Evolutionary conservation across 2,797 vertebrate genomes (phyloP).

Genomic region (Lepus townsendii): DNA sequence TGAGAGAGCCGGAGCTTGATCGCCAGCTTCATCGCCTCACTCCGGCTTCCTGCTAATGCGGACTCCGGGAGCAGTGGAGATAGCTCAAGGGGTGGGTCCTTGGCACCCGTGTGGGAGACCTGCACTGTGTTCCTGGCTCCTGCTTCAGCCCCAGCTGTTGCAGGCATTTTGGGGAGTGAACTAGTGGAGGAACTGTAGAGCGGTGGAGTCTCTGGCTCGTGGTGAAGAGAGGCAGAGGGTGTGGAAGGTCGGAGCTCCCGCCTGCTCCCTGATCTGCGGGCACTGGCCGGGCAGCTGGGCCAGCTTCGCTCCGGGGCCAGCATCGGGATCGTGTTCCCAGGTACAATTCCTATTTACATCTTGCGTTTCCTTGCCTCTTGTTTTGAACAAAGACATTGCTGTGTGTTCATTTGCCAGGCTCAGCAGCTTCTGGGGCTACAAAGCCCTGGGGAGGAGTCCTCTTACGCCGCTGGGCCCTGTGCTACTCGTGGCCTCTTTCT

Average conservation of each 20-base stretch:
- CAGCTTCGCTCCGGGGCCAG: neutral
- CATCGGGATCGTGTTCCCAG: constrained; percentile 43
- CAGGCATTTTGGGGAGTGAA: too few relatives aligned
- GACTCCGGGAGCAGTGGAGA: too few relatives aligned
- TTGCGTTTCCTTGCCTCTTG: constrained; percentile 35
- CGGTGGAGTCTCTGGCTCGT: too few relatives aligned
- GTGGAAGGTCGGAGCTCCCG: neutral
- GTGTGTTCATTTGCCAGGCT: constrained; percentile 46
- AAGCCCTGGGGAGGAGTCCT: constrained; percentile 37
- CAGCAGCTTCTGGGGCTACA: constrained; percentile 53
- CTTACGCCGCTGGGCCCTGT: neutral
- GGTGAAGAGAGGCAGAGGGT: neutral
- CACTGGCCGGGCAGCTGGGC: neutral
- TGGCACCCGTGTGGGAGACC: too few relatives aligned
- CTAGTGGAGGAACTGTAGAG: neutral
- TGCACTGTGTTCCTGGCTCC: too few relatives aligned
- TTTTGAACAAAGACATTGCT: constrained; percentile 50
- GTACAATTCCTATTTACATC: constrained; percentile 63
- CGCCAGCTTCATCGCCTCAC: too few relatives aligned
- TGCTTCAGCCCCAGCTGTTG: too few relatives aligned
- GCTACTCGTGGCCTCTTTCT: neutral
- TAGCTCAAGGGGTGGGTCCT: too few relatives aligned
- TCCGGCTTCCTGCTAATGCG: too few relatives aligned
- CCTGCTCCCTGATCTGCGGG: neutral
- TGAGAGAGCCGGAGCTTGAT: too few relatives aligned